phyloP scores from a whole-genome alignment of 2,888 invertebrate species.

The Cheilosia impressa region DNA sequence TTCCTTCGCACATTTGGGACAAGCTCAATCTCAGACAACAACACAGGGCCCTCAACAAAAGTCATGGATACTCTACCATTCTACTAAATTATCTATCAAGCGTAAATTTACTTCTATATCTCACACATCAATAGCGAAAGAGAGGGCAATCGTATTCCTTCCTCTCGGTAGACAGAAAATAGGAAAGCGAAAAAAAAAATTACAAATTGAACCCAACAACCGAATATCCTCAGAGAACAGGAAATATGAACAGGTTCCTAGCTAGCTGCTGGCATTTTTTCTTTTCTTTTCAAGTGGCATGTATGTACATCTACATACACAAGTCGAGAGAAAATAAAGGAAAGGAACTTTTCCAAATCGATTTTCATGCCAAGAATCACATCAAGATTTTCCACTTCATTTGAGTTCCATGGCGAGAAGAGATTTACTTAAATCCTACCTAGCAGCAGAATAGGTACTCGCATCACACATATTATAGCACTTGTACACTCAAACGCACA shows the following conservation, averaged over 20 bases:
- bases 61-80: slow-evolving; percentile 19
- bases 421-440: slow-evolving; percentile 51
- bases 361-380: slow-evolving; percentile 64
- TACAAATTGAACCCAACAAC: slow-evolving; percentile 45
- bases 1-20: slow-evolving; percentile 3
- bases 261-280: not conserved
- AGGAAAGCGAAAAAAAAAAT: not conserved
- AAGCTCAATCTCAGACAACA: slow-evolving; percentile 8
- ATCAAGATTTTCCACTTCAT: slow-evolving; percentile 61
- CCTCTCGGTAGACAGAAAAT: not conserved
- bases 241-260: slow-evolving; percentile 51
- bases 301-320: too few species aligned
- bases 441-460: not conserved
- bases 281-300: not conserved
- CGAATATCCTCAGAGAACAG: slow-evolving; percentile 47
- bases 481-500: slow-evolving; percentile 1
- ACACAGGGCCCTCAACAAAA: slow-evolving; percentile 32
- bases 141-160: too few species aligned
- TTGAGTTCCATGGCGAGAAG: slow-evolving; percentile 56
- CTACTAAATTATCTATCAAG: slow-evolving; percentile 48
- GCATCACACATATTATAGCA: not conserved
- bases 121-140: slow-evolving; percentile 18
- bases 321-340: not conserved
- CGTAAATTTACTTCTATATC: slow-evolving; percentile 47
- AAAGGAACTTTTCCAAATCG: slow-evolving; percentile 54